Conservation (phyloP, 2,888 invertebrate genomes). For the Bibio marci region DNA sequence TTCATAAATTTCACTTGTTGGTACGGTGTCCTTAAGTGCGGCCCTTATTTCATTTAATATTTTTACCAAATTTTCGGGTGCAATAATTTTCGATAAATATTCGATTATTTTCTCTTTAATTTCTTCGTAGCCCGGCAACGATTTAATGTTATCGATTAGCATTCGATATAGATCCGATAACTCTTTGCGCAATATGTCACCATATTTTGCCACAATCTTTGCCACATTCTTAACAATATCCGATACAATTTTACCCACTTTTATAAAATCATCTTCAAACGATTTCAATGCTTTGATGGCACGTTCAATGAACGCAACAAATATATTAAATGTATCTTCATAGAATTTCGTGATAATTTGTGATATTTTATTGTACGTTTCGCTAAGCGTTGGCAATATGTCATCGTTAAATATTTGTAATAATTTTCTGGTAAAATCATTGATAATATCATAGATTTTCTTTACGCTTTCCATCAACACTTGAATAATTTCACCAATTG, state of each 20-base stretch:
- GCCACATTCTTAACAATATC: slow-evolving; percentile 26
- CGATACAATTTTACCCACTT: slow-evolving; percentile 25
- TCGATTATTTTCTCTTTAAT: slow-evolving; percentile 30
- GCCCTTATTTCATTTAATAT: slow-evolving; percentile 37
- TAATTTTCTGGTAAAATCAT: slow-evolving; percentile 24
- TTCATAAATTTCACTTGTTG: slow-evolving; percentile 43
- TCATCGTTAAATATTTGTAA: slow-evolving; percentile 28
- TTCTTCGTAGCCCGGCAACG: slow-evolving; percentile 34
- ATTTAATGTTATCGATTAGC: slow-evolving; percentile 33
- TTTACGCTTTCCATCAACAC: slow-evolving; percentile 22
- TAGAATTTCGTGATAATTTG: slow-evolving; percentile 17
- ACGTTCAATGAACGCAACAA: slow-evolving; percentile 5
- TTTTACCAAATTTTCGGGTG: slow-evolving; percentile 37
- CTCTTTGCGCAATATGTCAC: slow-evolving; percentile 19
- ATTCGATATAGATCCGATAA: slow-evolving; percentile 17
- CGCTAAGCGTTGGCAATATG: slow-evolving; percentile 24
- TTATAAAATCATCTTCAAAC: slow-evolving; percentile 20
- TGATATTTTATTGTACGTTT: slow-evolving; percentile 13
- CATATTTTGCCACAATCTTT: slow-evolving; percentile 29
- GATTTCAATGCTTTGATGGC: slow-evolving; percentile 14
- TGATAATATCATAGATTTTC: slow-evolving; percentile 27
- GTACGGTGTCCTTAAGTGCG: slow-evolving; percentile 38
- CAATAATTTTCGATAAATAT: slow-evolving; percentile 24
- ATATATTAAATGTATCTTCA: slow-evolving; percentile 14
- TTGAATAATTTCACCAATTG: slow-evolving; percentile 29